Conservation (phyloP, 2,888 invertebrate species). For the Dryadula phaetusa region DNA sequence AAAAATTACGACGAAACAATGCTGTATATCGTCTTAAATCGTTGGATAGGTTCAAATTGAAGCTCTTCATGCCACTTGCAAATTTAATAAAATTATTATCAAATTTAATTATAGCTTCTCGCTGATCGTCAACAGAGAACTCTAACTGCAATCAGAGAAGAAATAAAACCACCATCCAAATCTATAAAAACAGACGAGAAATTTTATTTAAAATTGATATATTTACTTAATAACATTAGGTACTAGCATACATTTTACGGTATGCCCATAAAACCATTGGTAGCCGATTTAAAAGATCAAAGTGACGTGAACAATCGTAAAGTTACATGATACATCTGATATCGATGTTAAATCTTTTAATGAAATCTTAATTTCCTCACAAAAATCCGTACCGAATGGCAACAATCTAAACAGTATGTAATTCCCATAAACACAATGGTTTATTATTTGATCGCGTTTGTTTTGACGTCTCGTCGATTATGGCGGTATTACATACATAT, state of each 20-base stretch:
- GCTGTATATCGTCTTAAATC: no score
- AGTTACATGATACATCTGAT: slow-evolving; percentile 19
- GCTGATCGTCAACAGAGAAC: no score
- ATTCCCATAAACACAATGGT: slow-evolving; percentile 31
- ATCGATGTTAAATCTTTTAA: slow-evolving; percentile 27
- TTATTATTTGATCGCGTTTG: slow-evolving; percentile 33
- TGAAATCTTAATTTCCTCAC: slow-evolving; percentile 30
- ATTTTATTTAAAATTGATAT: slow-evolving; percentile 1
- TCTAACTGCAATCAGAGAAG: no score
- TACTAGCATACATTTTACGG: slow-evolving; percentile 5
- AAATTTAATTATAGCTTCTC: no score
- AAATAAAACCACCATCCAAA: not conserved
- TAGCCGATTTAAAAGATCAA: slow-evolving; percentile 23
- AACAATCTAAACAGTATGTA: slow-evolving; percentile 35
- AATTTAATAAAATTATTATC: no score
- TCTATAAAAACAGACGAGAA: not conserved
- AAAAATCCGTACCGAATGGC: slow-evolving; percentile 37
- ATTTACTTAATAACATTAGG: slow-evolving; percentile 17
- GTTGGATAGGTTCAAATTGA: no score
- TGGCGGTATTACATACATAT: slow-evolving; percentile 29
- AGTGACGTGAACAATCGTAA: slow-evolving; percentile 12
- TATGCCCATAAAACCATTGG: slow-evolving; percentile 22
- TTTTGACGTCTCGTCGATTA: slow-evolving; percentile 32
- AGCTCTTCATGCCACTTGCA: no score
- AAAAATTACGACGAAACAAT: no score